Conservation (phyloP, 2,888 invertebrate species). For the Protophormia terraenovae region DNA sequence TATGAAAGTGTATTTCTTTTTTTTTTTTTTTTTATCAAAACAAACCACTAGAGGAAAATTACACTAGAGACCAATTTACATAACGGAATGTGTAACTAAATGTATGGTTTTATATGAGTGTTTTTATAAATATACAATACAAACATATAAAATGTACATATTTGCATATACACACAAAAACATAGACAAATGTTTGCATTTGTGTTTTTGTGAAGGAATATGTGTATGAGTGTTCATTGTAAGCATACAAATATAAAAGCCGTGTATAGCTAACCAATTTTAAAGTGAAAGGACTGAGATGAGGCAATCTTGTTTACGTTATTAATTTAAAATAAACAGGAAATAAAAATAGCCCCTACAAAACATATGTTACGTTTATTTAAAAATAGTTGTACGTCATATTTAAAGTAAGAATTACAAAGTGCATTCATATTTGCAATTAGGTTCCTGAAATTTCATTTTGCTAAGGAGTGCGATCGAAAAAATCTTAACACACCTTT, state of each 20-base stretch:
- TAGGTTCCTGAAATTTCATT: too few relatives aligned
- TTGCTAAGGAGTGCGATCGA: too few relatives aligned
- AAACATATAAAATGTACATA: not conserved
- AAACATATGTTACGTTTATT: too few relatives aligned
- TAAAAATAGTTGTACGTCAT: too few relatives aligned
- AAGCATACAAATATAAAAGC: not conserved
- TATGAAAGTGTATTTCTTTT: not conserved
- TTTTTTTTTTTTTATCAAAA: constrained; percentile 27
- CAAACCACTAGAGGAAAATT: constrained; percentile 45
- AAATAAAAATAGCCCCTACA: too few relatives aligned
- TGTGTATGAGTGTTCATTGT: too few relatives aligned
- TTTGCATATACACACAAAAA: not conserved
- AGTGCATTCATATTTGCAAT: too few relatives aligned
- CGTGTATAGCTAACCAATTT: not conserved
- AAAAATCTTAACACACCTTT: too few relatives aligned
- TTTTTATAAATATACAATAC: not conserved
- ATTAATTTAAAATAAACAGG: too few relatives aligned
- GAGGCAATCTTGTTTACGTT: too few relatives aligned
- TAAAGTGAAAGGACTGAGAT: not conserved
- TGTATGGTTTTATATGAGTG: not conserved
- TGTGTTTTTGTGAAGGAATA: too few relatives aligned
- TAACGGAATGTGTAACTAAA: constrained; percentile 58
- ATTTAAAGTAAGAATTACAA: too few relatives aligned
- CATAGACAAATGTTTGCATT: not conserved
- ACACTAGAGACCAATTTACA: constrained; percentile 68